These are phyloP conservation scores for Vimba vimba DNA, from an alignment of 2,113 vertebrate species.

Conservation along the genomic window DNA sequence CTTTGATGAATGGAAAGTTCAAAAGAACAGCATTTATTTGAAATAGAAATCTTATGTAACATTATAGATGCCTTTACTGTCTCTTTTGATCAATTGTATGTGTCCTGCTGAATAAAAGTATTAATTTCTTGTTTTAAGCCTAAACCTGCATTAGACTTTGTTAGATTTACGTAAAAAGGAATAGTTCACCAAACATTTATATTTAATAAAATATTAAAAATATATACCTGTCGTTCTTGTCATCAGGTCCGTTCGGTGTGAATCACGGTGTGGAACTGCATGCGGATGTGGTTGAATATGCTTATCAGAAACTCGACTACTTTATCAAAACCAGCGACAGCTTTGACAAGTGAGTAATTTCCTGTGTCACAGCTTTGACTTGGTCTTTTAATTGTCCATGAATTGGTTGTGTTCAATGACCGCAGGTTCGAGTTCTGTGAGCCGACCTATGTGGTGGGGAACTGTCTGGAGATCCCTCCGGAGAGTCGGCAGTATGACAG, in stretches of 20 bases:
- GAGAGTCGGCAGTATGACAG: conserved; percentile 92
- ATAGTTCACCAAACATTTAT: neutral
- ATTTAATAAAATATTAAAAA: neutral
- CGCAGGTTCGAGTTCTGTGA: conserved; percentile 96
- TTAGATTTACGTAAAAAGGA: neutral
- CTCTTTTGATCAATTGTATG: neutral
- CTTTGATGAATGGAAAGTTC: neutral
- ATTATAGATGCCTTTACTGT: neutral
- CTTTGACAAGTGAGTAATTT: conserved; percentile 89
- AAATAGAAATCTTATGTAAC: neutral
- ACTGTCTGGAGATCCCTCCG: conserved; percentile 92
- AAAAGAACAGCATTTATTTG: neutral
- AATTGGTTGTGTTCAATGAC: conserved; percentile 2
- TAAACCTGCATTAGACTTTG: neutral
- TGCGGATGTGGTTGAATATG: conserved; percentile 91
- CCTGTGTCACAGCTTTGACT: neutral
- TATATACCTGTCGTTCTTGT: neutral
- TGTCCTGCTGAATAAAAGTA: neutral
- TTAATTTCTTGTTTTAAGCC: neutral
- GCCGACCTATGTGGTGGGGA: conserved; percentile 91
- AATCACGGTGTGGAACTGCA: conserved; percentile 96
- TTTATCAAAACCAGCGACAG: conserved; percentile 97
- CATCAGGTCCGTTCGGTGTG: conserved; percentile 90
- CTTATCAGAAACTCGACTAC: conserved; percentile 91
- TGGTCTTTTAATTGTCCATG: neutral